Evolutionary conservation across 2,797 vertebrate species (phyloP).

Genomic region (Perodicticus potto): DNA sequence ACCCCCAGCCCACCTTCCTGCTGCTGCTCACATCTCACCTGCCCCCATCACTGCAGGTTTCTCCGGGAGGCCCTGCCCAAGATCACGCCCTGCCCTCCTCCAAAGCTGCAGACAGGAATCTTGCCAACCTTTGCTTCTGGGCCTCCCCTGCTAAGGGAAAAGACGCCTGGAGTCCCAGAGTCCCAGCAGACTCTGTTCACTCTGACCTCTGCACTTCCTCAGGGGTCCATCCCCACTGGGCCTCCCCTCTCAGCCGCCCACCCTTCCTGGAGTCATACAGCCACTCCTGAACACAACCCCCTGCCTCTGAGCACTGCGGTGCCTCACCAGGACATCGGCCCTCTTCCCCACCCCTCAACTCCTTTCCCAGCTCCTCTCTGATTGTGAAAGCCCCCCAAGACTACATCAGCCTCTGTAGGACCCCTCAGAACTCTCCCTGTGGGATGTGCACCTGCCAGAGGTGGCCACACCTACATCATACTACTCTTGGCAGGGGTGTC

Average conservation of each 20-base stretch:
- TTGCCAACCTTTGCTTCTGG: not conserved
- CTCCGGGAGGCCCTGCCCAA: not conserved
- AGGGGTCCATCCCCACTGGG: not conserved
- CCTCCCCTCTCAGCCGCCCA: not conserved
- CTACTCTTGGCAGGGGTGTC: fast-evolving
- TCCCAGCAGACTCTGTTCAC: not conserved
- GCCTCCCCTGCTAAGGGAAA: not conserved
- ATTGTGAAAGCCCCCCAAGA: not conserved
- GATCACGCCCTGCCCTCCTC: not conserved
- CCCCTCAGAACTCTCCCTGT: not conserved
- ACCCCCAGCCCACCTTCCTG: not conserved
- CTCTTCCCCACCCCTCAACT: no score
- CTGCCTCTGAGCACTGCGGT: not conserved
- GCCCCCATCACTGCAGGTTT: not conserved
- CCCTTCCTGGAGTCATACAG: not conserved
- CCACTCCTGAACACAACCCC: not conserved
- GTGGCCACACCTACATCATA: fast-evolving
- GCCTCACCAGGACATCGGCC: not conserved
- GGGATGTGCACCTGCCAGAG: not conserved
- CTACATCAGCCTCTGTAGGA: no score
- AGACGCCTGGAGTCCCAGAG: not conserved
- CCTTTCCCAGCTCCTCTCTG: no score
- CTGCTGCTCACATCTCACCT: not conserved
- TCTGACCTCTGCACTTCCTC: not conserved
- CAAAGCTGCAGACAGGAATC: no score